Evolutionary conservation across 2,113 vertebrate species (phyloP), one percentile per base, ranked within the genome.

Genomic region (Malurus melanocephalus): DNA sequence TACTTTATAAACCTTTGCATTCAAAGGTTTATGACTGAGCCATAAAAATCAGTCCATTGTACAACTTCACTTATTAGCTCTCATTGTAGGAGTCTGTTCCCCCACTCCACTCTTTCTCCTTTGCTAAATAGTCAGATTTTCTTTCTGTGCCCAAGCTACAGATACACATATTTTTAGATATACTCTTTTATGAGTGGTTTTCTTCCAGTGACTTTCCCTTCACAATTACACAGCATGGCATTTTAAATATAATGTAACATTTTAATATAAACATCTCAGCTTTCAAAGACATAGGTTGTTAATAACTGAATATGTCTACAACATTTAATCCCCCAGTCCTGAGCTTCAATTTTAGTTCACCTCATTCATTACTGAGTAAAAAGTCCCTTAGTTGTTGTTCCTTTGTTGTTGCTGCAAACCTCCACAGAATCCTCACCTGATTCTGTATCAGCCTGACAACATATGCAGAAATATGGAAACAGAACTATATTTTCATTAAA

Each of bases 1-100:
- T 64, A 12, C 30, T 81, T 86, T 91, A 45, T 81, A 95, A 92
- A 73, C 32, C 68, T 60, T 80, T 84, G 49, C 48, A 80, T 94
- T 92, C 55, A 94, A 86, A 85, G 64, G 62, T 78, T 80, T 85
- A 90, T 77, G 65, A n/a, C 56, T 67, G 77, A 68, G 66, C 32
- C 38, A 81, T 89, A 75, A 95, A 92, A 93, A 75, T 66, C 32
- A 77, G 42, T 59, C n/a, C 56, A 56, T 53, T 79, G 69, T 68
- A 72, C 35, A 72, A 57, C 33, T 68, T 79, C 49, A 43, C 7
- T 65, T 88, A 78, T 46, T 84, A 93, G 79, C 32, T 90, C 57
- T 65, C 38, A 40, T 43, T 75, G 73, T 75, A 56, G 32, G 9
- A 90, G 14, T 43, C 46, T 3, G 2, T 43, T 85, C 19, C 16